Evolutionary conservation across 2,113 vertebrate genomes (phyloP).

Genomic region (Osmerus mordax): DNA sequence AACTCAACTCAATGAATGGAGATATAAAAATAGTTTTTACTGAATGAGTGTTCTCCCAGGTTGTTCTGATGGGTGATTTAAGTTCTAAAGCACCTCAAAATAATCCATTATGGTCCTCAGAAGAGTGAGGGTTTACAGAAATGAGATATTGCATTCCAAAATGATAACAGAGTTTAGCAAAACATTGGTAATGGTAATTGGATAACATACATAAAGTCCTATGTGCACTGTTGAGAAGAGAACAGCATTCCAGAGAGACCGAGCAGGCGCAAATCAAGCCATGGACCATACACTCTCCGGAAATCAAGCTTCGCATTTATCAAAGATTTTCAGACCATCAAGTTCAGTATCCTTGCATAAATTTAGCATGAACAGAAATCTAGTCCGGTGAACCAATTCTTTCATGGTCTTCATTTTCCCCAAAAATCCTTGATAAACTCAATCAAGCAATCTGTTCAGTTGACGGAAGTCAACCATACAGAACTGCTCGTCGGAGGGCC

Average conservation of each 20-base stretch:
- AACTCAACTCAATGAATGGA: conserved; percentile 27
- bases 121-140: conserved; percentile 12
- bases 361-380: conserved; percentile 22
- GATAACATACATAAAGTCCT: conserved; percentile 19
- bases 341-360: conserved; percentile 23
- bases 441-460: conserved; percentile 61
- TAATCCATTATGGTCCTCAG: not conserved
- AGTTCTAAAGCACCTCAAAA: conserved; percentile 3
- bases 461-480: conserved; percentile 56
- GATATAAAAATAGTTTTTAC: conserved; percentile 5
- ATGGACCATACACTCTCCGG: conserved; percentile 35
- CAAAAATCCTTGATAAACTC: conserved; percentile 70
- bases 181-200: conserved; percentile 21
- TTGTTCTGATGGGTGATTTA: not conserved
- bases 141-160: conserved; percentile 37
- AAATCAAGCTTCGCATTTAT: conserved; percentile 62
- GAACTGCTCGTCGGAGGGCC: conserved; percentile 54
- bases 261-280: conserved; percentile 46
- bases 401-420: not conserved
- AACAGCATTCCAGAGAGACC: conserved; percentile 36
- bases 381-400: conserved; percentile 39
- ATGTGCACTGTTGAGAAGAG: conserved; percentile 28
- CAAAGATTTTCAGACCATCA: conserved; percentile 63
- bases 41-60: conserved; percentile 14
- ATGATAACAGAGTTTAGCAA: conserved; percentile 34